These are phyloP conservation scores for Stichodactyla helianthus DNA, from an alignment of 64 coral and sea anemone species.

Conservation along the genomic window DNA sequence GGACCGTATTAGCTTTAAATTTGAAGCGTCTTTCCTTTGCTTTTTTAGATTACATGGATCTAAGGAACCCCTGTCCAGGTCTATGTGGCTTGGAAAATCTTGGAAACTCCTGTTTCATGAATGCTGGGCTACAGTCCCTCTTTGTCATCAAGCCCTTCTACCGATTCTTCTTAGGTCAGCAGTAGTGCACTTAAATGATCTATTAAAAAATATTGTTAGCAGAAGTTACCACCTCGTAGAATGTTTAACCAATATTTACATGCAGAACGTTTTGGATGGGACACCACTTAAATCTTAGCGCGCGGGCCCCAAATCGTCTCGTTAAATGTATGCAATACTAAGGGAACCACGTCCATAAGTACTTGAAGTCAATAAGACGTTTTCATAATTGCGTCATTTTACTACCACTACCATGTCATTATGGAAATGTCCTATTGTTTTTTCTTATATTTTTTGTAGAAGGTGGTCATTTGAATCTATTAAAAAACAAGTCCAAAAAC, in stretches of 20 bases:
- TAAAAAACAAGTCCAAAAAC: neutral
- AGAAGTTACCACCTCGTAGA: neutral
- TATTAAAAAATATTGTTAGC: neutral
- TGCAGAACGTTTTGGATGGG: no score
- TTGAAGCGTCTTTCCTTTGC: neutral
- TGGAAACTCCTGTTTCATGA: constrained; percentile 82
- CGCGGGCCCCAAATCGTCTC: no score
- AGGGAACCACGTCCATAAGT: no score
- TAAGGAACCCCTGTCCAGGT: constrained; percentile 39
- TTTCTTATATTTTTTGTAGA: constrained; percentile 6
- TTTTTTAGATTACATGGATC: constrained; percentile 5
- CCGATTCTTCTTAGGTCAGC: constrained; percentile 72
- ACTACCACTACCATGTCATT: no score
- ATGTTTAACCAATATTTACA: neutral
- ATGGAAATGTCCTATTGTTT: neutral
- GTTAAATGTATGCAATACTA: no score
- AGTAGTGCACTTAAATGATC: neutral
- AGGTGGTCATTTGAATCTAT: constrained; percentile 25
- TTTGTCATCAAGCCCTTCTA: constrained; percentile 68
- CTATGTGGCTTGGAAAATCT: constrained; percentile 81
- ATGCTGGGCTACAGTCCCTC: constrained; percentile 71
- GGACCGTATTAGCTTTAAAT: neutral
- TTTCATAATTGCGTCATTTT: no score
- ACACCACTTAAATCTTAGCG: no score
- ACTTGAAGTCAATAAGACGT: no score